phyloP scores from a whole-genome alignment of 2,797 vertebrate species.

The Tiaroga cobitis region DNA sequence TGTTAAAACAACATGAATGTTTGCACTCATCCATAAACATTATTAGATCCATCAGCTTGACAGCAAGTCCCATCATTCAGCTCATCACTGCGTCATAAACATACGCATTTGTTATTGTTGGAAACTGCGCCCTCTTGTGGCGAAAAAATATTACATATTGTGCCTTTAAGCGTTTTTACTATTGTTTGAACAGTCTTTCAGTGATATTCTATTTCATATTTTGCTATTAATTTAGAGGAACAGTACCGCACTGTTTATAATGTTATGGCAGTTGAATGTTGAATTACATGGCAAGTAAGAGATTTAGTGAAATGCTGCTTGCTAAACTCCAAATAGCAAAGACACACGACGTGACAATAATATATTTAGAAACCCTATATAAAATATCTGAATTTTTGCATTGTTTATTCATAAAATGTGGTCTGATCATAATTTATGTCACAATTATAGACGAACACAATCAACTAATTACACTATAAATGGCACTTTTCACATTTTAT shows the following conservation, averaged over 20 bases:
- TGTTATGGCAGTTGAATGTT: background rate
- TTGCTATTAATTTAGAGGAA: background rate
- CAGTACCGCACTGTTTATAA: background rate
- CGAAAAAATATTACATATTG: too few species aligned
- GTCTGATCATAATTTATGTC: background rate
- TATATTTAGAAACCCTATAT: background rate
- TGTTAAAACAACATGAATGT: too few species aligned
- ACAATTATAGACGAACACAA: background rate
- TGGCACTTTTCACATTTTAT: background rate
- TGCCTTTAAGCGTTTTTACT: slow-evolving; percentile 2
- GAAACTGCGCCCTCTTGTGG: too few species aligned
- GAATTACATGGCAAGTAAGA: background rate
- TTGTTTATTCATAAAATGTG: background rate
- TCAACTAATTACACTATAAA: background rate
- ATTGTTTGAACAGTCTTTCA: background rate
- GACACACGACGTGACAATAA: background rate
- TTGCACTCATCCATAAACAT: too few species aligned
- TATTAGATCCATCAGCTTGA: too few species aligned
- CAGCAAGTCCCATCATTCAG: too few species aligned
- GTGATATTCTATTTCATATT: background rate
- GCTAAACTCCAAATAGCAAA: background rate
- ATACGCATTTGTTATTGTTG: too few species aligned
- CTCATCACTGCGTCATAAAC: too few species aligned
- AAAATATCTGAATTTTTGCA: background rate
- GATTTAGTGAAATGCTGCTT: background rate